These are phyloP conservation scores for Leptopterna dolabrata DNA, from an alignment of 2,888 invertebrate genomes.

Conservation along the genomic window DNA sequence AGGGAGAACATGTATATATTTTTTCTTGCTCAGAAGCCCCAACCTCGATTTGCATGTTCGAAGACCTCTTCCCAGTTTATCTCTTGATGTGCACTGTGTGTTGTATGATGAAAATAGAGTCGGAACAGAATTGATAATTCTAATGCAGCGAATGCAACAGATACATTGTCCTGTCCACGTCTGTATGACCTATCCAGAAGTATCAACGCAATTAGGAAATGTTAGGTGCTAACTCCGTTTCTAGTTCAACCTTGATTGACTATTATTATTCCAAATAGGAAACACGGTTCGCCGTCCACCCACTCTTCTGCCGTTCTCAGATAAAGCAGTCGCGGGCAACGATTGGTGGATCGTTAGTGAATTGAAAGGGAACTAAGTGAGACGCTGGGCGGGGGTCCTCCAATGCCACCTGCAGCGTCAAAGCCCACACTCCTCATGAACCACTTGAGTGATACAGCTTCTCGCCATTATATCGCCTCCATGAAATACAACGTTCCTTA, in stretches of 20 bases:
- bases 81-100: too few species aligned
- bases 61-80: too few species aligned
- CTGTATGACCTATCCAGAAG: too few species aligned
- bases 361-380: neutral
- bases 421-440: conserved; percentile 4
- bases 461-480: conserved; percentile 4
- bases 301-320: neutral
- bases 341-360: neutral
- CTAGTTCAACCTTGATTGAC: neutral
- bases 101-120: too few species aligned
- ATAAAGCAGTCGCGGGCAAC: neutral
- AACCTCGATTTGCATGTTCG: too few species aligned
- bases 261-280: neutral
- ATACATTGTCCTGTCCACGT: neutral
- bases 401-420: conserved; percentile 11
- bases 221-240: neutral
- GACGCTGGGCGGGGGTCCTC: conserved; percentile 1
- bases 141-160: neutral
- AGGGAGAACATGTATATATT: too few species aligned
- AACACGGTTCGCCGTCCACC: neutral
- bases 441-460: neutral
- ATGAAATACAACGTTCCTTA: conserved; percentile 32
- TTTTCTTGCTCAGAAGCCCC: too few species aligned
- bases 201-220: too few species aligned
- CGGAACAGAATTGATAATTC: too few species aligned